These are phyloP conservation scores for Euura lappo DNA, from an alignment of 1,140 invertebrate genomes.

Conservation along the genomic window DNA sequence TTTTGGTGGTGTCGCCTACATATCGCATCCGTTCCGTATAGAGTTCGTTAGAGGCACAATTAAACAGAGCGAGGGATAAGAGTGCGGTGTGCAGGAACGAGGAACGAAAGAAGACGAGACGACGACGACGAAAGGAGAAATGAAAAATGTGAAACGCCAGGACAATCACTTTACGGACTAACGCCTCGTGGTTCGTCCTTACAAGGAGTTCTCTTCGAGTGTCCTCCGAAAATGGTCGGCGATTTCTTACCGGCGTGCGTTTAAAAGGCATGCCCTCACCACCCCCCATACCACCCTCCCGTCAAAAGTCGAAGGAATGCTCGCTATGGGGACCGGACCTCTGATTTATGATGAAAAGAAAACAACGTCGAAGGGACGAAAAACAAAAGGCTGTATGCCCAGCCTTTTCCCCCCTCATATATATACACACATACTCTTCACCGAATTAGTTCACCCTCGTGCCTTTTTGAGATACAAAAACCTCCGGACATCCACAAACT, in stretches of 20 bases:
- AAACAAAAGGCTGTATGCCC: too few relatives aligned
- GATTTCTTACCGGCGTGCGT: background rate
- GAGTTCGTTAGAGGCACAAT: constrained; percentile 2
- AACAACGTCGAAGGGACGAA: background rate
- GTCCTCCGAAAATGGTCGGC: constrained; percentile 6
- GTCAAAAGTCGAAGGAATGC: constrained; percentile 6
- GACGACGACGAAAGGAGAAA: background rate
- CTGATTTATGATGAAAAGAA: constrained; percentile 7
- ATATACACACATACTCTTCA: too few relatives aligned
- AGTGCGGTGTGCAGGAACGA: too few relatives aligned
- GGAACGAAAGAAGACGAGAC: background rate
- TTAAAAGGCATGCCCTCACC: background rate
- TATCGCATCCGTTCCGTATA: background rate
- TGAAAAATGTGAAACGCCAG: constrained; percentile 7
- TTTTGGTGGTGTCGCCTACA: background rate
- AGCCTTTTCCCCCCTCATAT: too few relatives aligned
- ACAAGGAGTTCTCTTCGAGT: constrained; percentile 6
- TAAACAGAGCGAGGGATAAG: background rate
- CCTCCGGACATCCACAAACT: too few relatives aligned
- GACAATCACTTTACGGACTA: constrained; percentile 7
- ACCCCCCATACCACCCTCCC: background rate
- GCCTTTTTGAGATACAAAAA: too few relatives aligned
- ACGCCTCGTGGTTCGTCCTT: constrained; percentile 2
- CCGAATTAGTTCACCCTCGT: too few relatives aligned
- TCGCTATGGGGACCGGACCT: background rate